Conservation (phyloP, 2,888 invertebrate genomes). For the Drosophila yooni region DNA sequence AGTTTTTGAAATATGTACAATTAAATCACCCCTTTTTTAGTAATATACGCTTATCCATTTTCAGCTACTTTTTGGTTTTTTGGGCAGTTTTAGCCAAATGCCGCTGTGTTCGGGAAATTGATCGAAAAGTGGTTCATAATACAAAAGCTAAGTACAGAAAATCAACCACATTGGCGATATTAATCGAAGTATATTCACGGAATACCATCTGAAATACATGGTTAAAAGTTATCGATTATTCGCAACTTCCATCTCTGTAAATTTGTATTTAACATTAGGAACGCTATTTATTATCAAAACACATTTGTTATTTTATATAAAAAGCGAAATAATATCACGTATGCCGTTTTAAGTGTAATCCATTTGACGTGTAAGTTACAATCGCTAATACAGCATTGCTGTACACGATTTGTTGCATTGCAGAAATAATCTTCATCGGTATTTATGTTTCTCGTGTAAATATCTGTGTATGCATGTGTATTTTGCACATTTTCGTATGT, state of each 20-base stretch:
- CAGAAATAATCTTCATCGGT: conserved; percentile 6
- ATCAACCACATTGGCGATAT: conserved; percentile 1
- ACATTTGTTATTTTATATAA: conserved; percentile 35
- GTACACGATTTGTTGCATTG: neutral
- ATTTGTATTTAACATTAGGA: conserved; percentile 59
- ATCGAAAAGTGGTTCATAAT: neutral
- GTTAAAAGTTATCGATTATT: conserved; percentile 39
- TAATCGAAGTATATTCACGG: conserved; percentile 10
- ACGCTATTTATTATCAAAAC: conserved; percentile 61
- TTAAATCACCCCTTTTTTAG: neutral
- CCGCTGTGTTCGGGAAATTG: neutral
- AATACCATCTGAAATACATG: neutral
- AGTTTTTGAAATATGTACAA: neutral
- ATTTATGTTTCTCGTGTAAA: conserved; percentile 28
- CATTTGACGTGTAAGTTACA: conserved; percentile 44
- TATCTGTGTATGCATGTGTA: conserved; percentile 26
- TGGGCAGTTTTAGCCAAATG: neutral
- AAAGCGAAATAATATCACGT: conserved; percentile 10
- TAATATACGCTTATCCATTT: neutral
- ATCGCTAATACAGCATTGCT: neutral
- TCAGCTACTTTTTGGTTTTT: neutral
- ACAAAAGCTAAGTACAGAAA: neutral
- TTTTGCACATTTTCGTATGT: conserved; percentile 24
- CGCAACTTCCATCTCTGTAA: conserved; percentile 45
- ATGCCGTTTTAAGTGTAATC: conserved; percentile 23